Base-by-base conservation (phyloP, 2,113 vertebrate species). In the Lycocorax pyrrhopterus region DNA sequence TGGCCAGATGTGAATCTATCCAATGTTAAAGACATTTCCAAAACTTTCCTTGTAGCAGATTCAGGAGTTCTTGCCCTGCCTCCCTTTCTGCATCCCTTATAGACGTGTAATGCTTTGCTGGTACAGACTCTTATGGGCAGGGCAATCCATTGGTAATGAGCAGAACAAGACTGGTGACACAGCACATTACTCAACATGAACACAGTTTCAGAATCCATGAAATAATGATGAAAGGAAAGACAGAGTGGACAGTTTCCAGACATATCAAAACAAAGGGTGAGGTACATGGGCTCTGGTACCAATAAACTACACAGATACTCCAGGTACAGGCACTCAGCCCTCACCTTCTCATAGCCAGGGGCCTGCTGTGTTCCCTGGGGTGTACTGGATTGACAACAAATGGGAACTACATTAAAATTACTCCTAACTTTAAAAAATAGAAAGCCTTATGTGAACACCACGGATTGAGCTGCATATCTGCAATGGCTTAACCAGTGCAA, bases 61-160 rank as follows among this genome's bases (percentile, higher is more conserved):
- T 19, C 11, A 41, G 15, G 23, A 83, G 16, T 32, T 63, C 30
- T 56, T 47, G 46, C 18, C 55, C 29, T 66, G 32, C 33, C 41
- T 64, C 51, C 39, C 27, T 79, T 80, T 60, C 35, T 44, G 29
- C 49, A 72, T 21, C n/a, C 21, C 29, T 35, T 13, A 41, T 0
- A 62, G 14, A 51, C 0, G 1, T 25, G 18, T 0, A 1, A 13
- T n/a, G 44, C 39, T 72, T 66, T 46, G 35, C 33, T 32, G 20
- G 76, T 29, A 41, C 43, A 43, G 51, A 64, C 52, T 59, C 51
- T 5, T 29, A 43, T 9, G 18, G 52, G 35, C 52, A 89, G 47
- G 32, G 13, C 30, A 78, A 27, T 51, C 35, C 41, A 26, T 2
- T 0, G 0, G 51, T 4, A 46, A 0, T 6, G 56, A 63, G 10